A percentile compares a stretch with the other conserved stretches of the same genome.
Evolutionary conservation across 2,797 vertebrate genomes (phyloP).

Genomic region (Sebastes flavidus): DNA sequence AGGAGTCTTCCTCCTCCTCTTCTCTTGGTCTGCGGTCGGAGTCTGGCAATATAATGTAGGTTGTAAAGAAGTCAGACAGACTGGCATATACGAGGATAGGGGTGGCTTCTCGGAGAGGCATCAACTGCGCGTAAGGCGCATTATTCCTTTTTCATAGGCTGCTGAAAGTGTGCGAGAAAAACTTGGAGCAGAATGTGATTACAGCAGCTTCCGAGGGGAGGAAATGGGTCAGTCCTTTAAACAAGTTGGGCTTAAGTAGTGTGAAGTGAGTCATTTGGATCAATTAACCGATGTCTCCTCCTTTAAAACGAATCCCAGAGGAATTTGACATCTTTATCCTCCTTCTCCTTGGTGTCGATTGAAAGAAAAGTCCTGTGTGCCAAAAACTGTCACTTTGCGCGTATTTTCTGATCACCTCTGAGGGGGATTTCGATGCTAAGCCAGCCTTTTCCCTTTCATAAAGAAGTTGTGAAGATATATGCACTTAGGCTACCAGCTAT

Average conservation of each 20-base stretch:
- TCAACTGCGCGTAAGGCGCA: constrained; percentile 40
- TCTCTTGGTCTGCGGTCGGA: constrained; percentile 45
- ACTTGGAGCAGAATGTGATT: constrained; percentile 38
- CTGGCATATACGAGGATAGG: constrained; percentile 33
- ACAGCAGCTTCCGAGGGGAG: not conserved
- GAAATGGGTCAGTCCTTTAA: not conserved
- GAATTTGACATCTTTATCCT: constrained; percentile 7
- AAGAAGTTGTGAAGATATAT: constrained; percentile 72
- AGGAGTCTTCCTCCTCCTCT: constrained; percentile 61
- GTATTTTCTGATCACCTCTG: constrained; percentile 6
- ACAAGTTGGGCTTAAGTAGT: constrained; percentile 41
- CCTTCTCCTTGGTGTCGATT: not conserved
- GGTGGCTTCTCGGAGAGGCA: constrained; percentile 42
- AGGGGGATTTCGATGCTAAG: constrained; percentile 23
- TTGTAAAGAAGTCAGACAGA: constrained; percentile 56
- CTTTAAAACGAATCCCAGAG: constrained; percentile 26
- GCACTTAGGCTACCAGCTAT: constrained; percentile 55
- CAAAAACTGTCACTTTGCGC: too few species aligned
- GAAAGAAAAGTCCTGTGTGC: constrained; percentile 18
- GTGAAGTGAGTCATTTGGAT: constrained; percentile 27
- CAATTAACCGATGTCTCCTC: not conserved
- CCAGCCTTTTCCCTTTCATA: constrained; percentile 55
- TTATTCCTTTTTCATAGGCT: constrained; percentile 51
- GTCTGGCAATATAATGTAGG: constrained; percentile 22
- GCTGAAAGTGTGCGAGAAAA: constrained; percentile 28